Evolutionary conservation across 1,140 invertebrate genomes (phyloP).

Genomic region (Drosophila lowei): DNA sequence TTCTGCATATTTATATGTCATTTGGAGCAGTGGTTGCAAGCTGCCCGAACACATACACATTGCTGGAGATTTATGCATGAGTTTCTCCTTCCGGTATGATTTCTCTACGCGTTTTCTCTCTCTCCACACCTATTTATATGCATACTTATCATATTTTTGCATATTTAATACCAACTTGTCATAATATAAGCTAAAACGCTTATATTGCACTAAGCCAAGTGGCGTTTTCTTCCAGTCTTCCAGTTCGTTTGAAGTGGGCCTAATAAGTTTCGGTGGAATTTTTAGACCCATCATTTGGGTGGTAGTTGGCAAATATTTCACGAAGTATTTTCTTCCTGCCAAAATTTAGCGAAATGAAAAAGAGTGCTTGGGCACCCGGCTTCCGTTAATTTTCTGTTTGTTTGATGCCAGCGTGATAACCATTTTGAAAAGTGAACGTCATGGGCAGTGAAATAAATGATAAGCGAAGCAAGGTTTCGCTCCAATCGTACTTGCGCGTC

Average conservation of each 20-base stretch:
- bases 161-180: slow-evolving; percentile 47
- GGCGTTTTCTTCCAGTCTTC: neutral
- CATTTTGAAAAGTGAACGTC: slow-evolving; percentile 53
- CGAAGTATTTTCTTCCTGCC: too few species aligned
- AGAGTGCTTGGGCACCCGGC: neutral
- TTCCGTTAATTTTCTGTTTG: slow-evolving; percentile 8
- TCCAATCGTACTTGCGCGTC: slow-evolving; percentile 31
- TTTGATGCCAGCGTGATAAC: slow-evolving; percentile 30
- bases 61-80: slow-evolving; percentile 18
- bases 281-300: slow-evolving; percentile 2
- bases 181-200: slow-evolving; percentile 39
- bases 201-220: slow-evolving; percentile 49
- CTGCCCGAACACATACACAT: slow-evolving; percentile 20
- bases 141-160: slow-evolving; percentile 72
- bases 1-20: slow-evolving; percentile 61
- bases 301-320: slow-evolving; percentile 9
- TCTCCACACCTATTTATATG: slow-evolving; percentile 48
- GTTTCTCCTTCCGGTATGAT: slow-evolving; percentile 21
- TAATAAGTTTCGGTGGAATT: slow-evolving; percentile 8
- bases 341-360: too few species aligned
- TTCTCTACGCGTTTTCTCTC: slow-evolving; percentile 18
- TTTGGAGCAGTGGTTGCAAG: slow-evolving; percentile 42
- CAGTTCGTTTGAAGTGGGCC: slow-evolving; percentile 1
- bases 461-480: slow-evolving; percentile 42
- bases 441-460: slow-evolving; percentile 40